Base-by-base conservation (phyloP, 2,113 vertebrate species). In the Prinia subflava region DNA sequence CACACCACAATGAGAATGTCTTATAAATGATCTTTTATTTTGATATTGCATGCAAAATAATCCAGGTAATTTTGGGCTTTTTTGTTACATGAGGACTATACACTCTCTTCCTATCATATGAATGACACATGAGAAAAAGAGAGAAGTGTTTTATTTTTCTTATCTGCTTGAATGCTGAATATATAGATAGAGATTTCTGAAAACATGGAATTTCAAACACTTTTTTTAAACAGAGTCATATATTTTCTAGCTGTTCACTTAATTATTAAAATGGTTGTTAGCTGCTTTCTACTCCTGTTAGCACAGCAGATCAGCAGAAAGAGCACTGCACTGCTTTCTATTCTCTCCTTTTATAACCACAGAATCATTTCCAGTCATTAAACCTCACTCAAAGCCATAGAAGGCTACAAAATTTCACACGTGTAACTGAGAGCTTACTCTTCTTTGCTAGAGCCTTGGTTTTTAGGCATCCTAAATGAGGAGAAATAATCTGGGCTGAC, bases 321-420 rank as follows among this genome's bases (percentile, higher is more conserved):
- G 64, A 92, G 39, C 52, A 44, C 64, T 28, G n/a, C 28, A 8
- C 41, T 87, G 49, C 17, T 53, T 92, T 91, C 62, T 76, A 5
- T 56, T 92, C 37, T 53, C 27, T 84, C 53, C 57, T 85, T 76
- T 96, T 82, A 69, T 57, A 73, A 87, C 47, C 57, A 89, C 49
- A 77, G 69, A 89, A 94, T 65, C 4, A 22, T 68, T 92, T 92
- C 41, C 81, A 94, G 68, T 60, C 74, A 79, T 76, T 87, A 96
- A 93, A 89, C 60, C 64, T 87, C 71, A 75, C 0, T 9, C 69
- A 81, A 87, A 92, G 31, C 39, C 64, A 68, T 7, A 78, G 76
- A 81, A 94, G 31, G 65, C 31, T 84, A 49, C 37, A 76, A 76
- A 82, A 69, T 35, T 62, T 28, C 62, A 79, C 25, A 47, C 0